Conservation (phyloP, 2,113 vertebrate species). For the Maccullochella peelii region DNA sequence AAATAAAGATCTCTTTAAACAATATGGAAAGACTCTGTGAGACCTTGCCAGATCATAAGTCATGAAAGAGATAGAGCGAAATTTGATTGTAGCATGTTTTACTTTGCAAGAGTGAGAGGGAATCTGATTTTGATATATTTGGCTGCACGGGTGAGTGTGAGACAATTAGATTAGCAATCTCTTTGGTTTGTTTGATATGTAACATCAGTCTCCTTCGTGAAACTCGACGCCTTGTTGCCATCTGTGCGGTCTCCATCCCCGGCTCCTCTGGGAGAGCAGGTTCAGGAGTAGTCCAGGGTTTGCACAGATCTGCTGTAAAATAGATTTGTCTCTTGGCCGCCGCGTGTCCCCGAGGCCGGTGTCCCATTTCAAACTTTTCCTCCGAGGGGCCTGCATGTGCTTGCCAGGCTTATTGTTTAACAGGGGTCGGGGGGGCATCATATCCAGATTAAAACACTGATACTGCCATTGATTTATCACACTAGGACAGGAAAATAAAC, state of each 20-base stretch:
- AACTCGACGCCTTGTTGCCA: slow-evolving; percentile 74
- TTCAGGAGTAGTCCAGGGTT: slow-evolving; percentile 52
- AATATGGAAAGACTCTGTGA: slow-evolving; percentile 57
- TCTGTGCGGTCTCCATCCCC: slow-evolving; percentile 64
- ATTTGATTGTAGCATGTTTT: slow-evolving; percentile 81
- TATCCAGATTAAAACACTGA: slow-evolving; percentile 77
- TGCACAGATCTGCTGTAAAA: slow-evolving; percentile 49
- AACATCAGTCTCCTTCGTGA: slow-evolving; percentile 83
- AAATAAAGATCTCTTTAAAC: slow-evolving; percentile 71
- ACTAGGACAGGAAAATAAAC: slow-evolving; percentile 35
- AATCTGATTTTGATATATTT: slow-evolving; percentile 87
- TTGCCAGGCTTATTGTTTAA: slow-evolving; percentile 60
- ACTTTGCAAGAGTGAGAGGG: slow-evolving; percentile 79
- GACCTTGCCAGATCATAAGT: slow-evolving; percentile 68
- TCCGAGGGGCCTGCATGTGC: slow-evolving; percentile 34
- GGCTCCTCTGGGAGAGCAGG: slow-evolving; percentile 60
- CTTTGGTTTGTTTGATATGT: slow-evolving; percentile 84
- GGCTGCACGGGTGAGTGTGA: slow-evolving; percentile 78
- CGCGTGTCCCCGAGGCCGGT: slow-evolving; percentile 24
- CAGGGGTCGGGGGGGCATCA: slow-evolving; percentile 41
- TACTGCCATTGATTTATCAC: slow-evolving; percentile 71
- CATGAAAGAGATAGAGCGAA: slow-evolving; percentile 67
- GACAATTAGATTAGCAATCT: slow-evolving; percentile 84
- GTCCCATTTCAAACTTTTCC: slow-evolving; percentile 64
- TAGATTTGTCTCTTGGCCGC: slow-evolving; percentile 53